Percentiles rank a stretch among this genome's conserved stretches.
These are phyloP conservation scores for Aquatica leii DNA, from an alignment of 2,888 invertebrate genomes.

Conservation along the genomic window DNA sequence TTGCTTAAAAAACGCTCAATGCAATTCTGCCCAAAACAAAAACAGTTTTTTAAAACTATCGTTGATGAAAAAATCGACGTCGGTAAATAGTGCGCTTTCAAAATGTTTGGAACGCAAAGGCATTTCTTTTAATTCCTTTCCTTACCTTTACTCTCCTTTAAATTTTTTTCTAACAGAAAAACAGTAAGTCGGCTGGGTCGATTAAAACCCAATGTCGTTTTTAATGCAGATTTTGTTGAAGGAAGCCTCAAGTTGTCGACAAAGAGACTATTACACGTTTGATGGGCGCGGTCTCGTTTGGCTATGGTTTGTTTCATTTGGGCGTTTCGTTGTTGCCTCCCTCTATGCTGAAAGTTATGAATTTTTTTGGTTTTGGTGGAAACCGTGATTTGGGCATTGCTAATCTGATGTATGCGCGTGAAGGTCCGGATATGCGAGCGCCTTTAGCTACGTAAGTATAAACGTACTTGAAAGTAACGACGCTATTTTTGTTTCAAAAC, in stretches of 20 bases:
- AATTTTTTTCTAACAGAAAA: slow-evolving; percentile 46
- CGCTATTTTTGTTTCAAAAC: no score
- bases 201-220: slow-evolving; percentile 13
- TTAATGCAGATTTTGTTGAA: slow-evolving; percentile 21
- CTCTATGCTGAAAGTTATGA: slow-evolving; percentile 67
- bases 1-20: background rate
- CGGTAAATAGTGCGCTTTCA: background rate
- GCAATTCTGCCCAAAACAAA: background rate
- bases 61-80: background rate
- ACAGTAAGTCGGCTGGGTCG: slow-evolving; percentile 41
- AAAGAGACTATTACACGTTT: slow-evolving; percentile 66
- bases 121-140: slow-evolving; percentile 33
- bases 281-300: slow-evolving; percentile 74
- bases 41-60: background rate
- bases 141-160: slow-evolving; percentile 47
- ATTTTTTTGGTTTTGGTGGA: slow-evolving; percentile 72
- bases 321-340: slow-evolving; percentile 73
- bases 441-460: slow-evolving; percentile 71
- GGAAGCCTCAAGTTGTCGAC: slow-evolving; percentile 54
- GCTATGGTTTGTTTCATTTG: slow-evolving; percentile 74
- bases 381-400: slow-evolving; percentile 67
- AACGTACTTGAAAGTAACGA: no score
- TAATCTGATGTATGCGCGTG: slow-evolving; percentile 68
- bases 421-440: slow-evolving; percentile 72
- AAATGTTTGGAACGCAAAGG: background rate